These are phyloP conservation scores for Marronus borbonicus DNA, from an alignment of 2,888 invertebrate genomes.

Conservation along the genomic window DNA sequence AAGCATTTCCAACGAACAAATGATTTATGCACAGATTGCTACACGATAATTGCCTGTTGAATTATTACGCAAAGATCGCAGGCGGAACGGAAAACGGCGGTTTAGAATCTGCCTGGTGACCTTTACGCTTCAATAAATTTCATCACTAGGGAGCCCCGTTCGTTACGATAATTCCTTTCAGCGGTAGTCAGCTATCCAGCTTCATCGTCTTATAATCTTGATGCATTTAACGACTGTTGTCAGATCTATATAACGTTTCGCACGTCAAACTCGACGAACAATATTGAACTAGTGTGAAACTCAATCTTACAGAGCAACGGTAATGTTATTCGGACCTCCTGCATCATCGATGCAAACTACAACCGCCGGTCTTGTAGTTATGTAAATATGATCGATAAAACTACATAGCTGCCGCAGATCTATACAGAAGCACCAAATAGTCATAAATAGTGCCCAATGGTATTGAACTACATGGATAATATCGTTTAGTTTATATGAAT, in stretches of 20 bases:
- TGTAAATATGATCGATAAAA: too few species aligned
- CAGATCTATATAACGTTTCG: not conserved
- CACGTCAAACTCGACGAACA: not conserved
- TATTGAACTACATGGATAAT: too few species aligned
- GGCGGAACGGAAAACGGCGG: constrained; percentile 44
- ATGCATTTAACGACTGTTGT: constrained; percentile 35
- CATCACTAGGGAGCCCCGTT: constrained; percentile 15
- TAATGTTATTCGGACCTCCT: not conserved
- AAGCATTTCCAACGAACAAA: constrained; percentile 49
- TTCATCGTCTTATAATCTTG: constrained; percentile 41
- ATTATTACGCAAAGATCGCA: constrained; percentile 48
- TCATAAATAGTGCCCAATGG: too few species aligned
- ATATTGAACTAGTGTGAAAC: not conserved
- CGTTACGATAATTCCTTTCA: constrained; percentile 24
- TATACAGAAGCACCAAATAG: too few species aligned
- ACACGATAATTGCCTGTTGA: constrained; percentile 53
- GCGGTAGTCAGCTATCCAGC: constrained; percentile 17
- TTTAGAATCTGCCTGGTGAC: constrained; percentile 43
- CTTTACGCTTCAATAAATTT: constrained; percentile 47
- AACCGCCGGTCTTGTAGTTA: too few species aligned
- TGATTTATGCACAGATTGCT: constrained; percentile 55
- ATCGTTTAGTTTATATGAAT: too few species aligned
- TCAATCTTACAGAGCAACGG: not conserved
- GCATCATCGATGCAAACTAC: too few species aligned
- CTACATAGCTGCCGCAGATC: too few species aligned